A percentile compares a stretch with the other conserved stretches of the same genome.
Evolutionary conservation across 2,113 vertebrate genomes (phyloP).

Genomic region (Coptodon rendalli): DNA sequence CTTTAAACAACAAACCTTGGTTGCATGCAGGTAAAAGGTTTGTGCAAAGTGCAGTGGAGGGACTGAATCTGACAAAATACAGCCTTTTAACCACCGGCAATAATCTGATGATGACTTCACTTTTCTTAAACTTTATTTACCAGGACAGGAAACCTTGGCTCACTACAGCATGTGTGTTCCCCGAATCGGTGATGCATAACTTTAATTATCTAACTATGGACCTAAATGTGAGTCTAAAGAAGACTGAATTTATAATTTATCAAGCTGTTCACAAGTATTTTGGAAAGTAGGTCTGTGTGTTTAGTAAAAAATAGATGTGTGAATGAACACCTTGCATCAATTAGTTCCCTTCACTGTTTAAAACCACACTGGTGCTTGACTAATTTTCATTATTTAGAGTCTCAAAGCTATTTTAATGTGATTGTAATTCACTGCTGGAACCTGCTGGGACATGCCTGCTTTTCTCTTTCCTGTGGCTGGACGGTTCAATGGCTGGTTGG

Average conservation of each 20-base stretch:
- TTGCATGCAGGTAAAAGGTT: not conserved
- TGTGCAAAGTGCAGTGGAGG: not conserved
- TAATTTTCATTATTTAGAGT: not conserved
- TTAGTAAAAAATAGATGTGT: not conserved
- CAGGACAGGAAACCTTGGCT: not conserved
- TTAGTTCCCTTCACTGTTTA: not conserved
- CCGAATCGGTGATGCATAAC: not conserved
- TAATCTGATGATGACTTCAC: not conserved
- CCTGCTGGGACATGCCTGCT: not conserved
- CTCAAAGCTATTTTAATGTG: not conserved
- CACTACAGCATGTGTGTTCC: not conserved
- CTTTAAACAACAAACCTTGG: not conserved
- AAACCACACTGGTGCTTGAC: not conserved
- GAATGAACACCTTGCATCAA: not conserved
- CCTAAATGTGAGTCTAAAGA: not conserved
- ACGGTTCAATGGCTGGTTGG: not conserved
- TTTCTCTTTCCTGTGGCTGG: not conserved
- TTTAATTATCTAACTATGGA: not conserved
- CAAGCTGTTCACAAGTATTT: not conserved
- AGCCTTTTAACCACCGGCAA: not conserved
- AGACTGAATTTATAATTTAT: not conserved
- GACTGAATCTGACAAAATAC: not conserved
- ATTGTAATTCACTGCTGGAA: not conserved
- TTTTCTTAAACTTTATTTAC: not conserved
- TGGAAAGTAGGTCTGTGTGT: not conserved